A percentile compares a stretch with the other conserved stretches of the same genome.
phyloP scores from a whole-genome alignment of 2,113 vertebrate species.

The Pangasianodon gigas region DNA sequence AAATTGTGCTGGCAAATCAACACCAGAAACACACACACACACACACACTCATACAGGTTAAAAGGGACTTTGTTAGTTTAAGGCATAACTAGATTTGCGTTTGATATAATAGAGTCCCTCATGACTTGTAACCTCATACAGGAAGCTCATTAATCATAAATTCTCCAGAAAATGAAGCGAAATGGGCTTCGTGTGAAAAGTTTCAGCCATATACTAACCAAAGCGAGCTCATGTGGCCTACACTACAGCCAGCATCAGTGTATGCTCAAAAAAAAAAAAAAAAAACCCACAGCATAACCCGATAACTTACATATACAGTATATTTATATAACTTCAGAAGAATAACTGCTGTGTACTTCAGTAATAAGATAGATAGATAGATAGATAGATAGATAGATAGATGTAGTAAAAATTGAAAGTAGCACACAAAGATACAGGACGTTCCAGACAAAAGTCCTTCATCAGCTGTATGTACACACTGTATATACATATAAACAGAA shows the following conservation, averaged over 20 bases:
- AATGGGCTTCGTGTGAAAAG: background rate
- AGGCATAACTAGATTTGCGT: background rate
- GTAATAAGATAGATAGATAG: too few relatives aligned
- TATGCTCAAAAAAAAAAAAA: background rate
- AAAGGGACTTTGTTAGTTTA: background rate
- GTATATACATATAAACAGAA: background rate
- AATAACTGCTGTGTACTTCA: too few relatives aligned
- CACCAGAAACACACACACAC: background rate
- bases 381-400: too few relatives aligned
- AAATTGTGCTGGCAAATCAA: background rate
- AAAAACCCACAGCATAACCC: background rate
- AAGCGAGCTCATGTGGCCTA: background rate
- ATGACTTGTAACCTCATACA: background rate
- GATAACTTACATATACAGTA: background rate
- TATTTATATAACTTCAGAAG: too few relatives aligned
- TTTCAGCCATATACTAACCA: background rate
- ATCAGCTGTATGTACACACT: background rate
- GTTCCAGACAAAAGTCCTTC: background rate
- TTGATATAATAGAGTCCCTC: background rate
- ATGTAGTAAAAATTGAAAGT: too few relatives aligned
- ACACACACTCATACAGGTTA: background rate
- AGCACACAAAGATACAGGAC: too few relatives aligned
- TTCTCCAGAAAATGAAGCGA: too few relatives aligned
- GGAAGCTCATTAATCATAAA: background rate
- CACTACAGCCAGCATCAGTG: background rate